These are phyloP conservation scores for Brachirus orientalis DNA, from an alignment of 2,113 vertebrate genomes.

Conservation along the genomic window DNA sequence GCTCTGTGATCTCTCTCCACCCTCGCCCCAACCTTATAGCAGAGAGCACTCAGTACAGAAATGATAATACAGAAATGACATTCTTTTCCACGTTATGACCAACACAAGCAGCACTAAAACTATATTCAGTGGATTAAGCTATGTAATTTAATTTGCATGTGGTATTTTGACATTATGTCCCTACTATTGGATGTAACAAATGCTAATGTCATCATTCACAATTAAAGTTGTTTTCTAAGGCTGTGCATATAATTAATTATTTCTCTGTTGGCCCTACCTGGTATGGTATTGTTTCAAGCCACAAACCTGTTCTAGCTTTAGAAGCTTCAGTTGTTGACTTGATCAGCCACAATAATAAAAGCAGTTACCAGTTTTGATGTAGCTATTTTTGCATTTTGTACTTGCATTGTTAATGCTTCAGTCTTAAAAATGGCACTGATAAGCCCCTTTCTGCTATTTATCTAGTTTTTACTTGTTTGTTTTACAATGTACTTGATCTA, in stretches of 20 bases:
- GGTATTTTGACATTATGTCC: conserved; percentile 62
- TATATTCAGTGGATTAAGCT: conserved; percentile 55
- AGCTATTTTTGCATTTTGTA: too few relatives aligned
- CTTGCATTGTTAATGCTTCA: too few relatives aligned
- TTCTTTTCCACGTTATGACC: conserved; percentile 69
- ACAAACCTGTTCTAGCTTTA: too few relatives aligned
- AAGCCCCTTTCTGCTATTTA: too few relatives aligned
- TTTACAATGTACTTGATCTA: background rate
- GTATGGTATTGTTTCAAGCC: too few relatives aligned
- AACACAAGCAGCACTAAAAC: conserved; percentile 44
- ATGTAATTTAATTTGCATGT: conserved; percentile 76
- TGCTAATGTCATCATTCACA: conserved; percentile 75
- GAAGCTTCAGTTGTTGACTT: too few relatives aligned
- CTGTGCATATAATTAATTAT: background rate
- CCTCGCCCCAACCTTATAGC: conserved; percentile 4
- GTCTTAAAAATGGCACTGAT: too few relatives aligned
- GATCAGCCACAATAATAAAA: too few relatives aligned
- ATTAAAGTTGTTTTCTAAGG: conserved; percentile 75
- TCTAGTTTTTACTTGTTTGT: background rate
- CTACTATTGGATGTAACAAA: conserved; percentile 70
- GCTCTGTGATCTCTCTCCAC: conserved; percentile 33
- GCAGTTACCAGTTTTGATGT: too few relatives aligned
- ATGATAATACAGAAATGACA: conserved; percentile 53
- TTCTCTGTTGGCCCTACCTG: background rate
- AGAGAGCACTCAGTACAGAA: conserved; percentile 9